Base-by-base conservation (phyloP, 1,140 invertebrate species). In the Rhynchophorus ferrugineus region DNA sequence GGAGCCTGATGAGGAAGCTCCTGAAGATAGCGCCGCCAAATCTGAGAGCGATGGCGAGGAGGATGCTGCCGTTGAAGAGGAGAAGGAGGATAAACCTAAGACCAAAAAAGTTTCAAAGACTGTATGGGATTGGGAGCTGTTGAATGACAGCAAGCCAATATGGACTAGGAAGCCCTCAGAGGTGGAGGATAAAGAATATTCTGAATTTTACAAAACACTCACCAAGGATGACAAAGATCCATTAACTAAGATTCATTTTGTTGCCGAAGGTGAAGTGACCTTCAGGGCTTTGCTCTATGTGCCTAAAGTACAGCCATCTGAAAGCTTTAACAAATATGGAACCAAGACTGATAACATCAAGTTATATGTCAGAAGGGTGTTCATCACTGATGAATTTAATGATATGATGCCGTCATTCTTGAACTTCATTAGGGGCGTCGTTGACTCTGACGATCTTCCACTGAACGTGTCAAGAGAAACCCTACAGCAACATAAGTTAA, bases 381-480 rank as follows among this genome's bases (percentile, higher is more conserved):
- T 99, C 72, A 99, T 99, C 70, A 99, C 95, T 11, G 96, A 99
- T 64, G 93, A 99, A 75, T 98, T 99, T 74, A 93, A 94, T 66
- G 96, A 99, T 66, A 93, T 99, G 85, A 92, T 99, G 85, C 97
- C 97, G 42, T 97, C 94, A 69, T 99, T 98, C 69, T 75, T 99
- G 53, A 85, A 78, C 42, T 99, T 99, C 68, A 80, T 97, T 44
- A 82, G 87, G 58, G 97, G 97, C 63, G 87, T 99, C 54, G 96
- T 99, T 19, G 97, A 99, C 72, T 96, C 92, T n/a, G 97, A 99
- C 73, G 97, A 99, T 76, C 75, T 99, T 48, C 97, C 97, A 3
- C 74, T 99, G 44, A 99, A 99, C 72, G 96, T 99, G 11, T 96
- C 92, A 1, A 83, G 97, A 60, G 97, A 99, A 76, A 98, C 90